phyloP scores from a whole-genome alignment of 2,797 vertebrate species.

The Aplochiton taeniatus region DNA sequence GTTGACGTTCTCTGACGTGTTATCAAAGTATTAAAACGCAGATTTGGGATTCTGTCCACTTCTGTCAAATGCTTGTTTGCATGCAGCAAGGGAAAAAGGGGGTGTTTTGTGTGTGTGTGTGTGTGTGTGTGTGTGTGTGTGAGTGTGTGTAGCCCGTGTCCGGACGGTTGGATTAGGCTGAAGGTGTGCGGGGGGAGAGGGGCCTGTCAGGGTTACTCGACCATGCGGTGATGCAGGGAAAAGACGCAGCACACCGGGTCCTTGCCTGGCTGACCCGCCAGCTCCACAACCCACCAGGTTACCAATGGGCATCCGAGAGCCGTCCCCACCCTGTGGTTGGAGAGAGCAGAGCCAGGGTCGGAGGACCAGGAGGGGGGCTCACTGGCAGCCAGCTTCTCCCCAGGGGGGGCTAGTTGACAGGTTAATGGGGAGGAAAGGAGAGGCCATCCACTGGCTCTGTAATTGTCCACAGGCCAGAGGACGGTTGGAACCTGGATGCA shows the following conservation, averaged over 20 bases:
- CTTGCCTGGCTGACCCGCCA: conserved; percentile 58
- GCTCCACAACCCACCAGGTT: conserved; percentile 55
- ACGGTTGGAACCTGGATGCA: too few relatives aligned
- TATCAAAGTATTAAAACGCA: too few relatives aligned
- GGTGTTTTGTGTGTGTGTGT: too few relatives aligned
- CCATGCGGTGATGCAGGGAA: conserved; percentile 50
- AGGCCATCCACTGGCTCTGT: conserved; percentile 45
- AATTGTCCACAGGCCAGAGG: conserved; percentile 26
- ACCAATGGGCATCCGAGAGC: conserved; percentile 54
- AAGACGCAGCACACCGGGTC: conserved; percentile 24
- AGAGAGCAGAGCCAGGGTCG: background rate
- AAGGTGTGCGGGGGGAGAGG: conserved; percentile 32
- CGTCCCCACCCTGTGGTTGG: conserved; percentile 1
- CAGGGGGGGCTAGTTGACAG: conserved; percentile 59
- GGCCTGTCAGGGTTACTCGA: conserved; percentile 43
- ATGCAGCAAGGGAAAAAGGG: conserved; percentile 4
- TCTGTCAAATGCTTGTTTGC: background rate
- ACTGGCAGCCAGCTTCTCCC: conserved; percentile 34
- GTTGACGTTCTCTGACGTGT: too few relatives aligned
- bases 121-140: background rate
- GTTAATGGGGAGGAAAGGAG: conserved; percentile 47
- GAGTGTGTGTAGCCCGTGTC: background rate
- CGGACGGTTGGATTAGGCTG: conserved; percentile 6
- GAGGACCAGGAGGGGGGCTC: conserved; percentile 28
- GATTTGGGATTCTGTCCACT: too few relatives aligned